phyloP scores from a whole-genome alignment of 30 jellyfish, hydroid and myxozoan species.

The Pelagia noctiluca region DNA sequence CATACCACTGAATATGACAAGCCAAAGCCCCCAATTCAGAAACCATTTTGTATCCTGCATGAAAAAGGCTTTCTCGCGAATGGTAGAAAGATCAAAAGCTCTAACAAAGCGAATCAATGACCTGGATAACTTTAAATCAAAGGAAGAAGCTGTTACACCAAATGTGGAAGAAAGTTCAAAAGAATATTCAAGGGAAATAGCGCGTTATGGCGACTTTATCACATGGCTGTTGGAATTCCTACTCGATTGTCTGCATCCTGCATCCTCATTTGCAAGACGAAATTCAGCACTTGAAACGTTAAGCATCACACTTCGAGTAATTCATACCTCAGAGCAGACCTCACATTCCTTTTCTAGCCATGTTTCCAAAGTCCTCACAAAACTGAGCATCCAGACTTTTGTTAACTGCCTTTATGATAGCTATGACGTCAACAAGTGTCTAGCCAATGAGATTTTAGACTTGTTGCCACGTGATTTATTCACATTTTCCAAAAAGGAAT shows the following conservation, averaged over 20 bases:
- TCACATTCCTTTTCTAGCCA: neutral
- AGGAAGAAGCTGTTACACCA: neutral
- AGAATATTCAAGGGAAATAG: neutral
- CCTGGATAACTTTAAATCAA: neutral
- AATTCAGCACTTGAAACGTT: conserved; percentile 62
- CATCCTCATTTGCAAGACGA: conserved; percentile 54
- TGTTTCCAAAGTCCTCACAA: conserved; percentile 1
- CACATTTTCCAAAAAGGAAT: conserved; percentile 4
- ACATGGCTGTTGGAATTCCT: conserved; percentile 67
- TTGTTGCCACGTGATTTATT: conserved; percentile 55
- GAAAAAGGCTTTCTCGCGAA: conserved; percentile 69
- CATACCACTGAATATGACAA: conserved; percentile 75
- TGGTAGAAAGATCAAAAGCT: conserved; percentile 41
- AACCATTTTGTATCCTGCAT: conserved; percentile 60
- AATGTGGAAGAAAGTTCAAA: neutral
- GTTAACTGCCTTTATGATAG: conserved; percentile 71
- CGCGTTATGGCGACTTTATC: conserved; percentile 29
- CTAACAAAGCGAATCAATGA: neutral
- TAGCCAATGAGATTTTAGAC: conserved; percentile 65
- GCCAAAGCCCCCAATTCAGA: conserved; percentile 83
- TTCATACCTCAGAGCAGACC: neutral
- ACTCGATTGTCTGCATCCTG: conserved; percentile 56
- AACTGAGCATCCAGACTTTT: conserved; percentile 38
- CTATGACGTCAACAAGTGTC: conserved; percentile 66
- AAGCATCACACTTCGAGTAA: conserved; percentile 6